Percentiles rank a stretch among this genome's conserved stretches.
Evolutionary conservation across 1,140 invertebrate species (phyloP).

Genomic region (Diploscapter pachys): DNA sequence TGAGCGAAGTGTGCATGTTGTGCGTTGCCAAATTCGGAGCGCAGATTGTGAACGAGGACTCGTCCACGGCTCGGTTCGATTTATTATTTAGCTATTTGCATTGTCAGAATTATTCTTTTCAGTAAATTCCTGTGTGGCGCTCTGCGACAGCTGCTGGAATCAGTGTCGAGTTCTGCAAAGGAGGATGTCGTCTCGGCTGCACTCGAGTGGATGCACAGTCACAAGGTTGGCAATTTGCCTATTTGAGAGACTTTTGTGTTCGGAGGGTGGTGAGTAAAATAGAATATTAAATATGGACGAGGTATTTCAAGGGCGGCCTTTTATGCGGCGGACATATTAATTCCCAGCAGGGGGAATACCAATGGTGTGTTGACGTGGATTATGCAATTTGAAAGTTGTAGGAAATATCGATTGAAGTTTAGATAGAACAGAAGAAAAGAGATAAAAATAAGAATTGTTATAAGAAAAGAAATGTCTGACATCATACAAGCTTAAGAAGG

Average conservation of each 20-base stretch:
- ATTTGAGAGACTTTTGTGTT: background rate
- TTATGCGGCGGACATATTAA: too few relatives aligned
- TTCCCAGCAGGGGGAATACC: too few relatives aligned
- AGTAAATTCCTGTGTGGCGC: constrained; percentile 58
- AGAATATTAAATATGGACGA: background rate
- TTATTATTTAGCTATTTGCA: too few relatives aligned
- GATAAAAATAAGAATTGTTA: background rate
- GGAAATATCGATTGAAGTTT: too few relatives aligned
- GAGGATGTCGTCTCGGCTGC: constrained; percentile 40
- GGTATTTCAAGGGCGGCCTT: too few relatives aligned
- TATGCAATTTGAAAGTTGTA: too few relatives aligned
- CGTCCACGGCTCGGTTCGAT: constrained; percentile 36
- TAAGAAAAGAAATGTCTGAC: too few relatives aligned
- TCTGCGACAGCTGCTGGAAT: constrained; percentile 60
- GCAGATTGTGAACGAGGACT: constrained; percentile 61
- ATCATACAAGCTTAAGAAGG: too few relatives aligned
- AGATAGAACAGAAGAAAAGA: constrained; percentile 4
- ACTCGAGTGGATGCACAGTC: constrained; percentile 43
- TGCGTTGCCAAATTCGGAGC: constrained; percentile 74
- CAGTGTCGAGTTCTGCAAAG: constrained; percentile 46
- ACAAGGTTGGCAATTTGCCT: constrained; percentile 19
- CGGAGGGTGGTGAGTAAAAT: constrained; percentile 8
- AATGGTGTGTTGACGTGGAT: too few relatives aligned
- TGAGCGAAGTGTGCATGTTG: constrained; percentile 68
- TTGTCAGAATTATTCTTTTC: constrained; percentile 38